Percentiles rank a stretch among this genome's conserved stretches.
phyloP scores from a whole-genome alignment of 2,113 vertebrate genomes.

The Oostethus manadensis region DNA sequence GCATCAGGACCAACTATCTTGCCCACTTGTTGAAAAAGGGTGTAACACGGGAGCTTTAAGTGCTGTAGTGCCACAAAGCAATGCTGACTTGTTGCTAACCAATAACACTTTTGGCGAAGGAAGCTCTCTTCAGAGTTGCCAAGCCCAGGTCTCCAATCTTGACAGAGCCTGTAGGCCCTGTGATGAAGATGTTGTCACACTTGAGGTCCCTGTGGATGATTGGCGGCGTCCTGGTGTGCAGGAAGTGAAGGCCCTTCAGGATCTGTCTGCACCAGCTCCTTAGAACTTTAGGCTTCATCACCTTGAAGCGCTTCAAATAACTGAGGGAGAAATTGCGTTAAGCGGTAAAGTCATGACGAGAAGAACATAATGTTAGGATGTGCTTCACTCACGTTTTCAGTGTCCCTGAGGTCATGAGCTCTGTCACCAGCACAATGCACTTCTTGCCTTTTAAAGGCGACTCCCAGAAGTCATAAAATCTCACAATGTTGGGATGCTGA shows the following conservation, averaged over 20 bases:
- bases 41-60: no score
- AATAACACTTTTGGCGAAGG: slow-evolving; percentile 97
- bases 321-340: slow-evolving; percentile 54
- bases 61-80: neutral
- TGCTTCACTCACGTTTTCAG: slow-evolving; percentile 87
- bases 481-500: slow-evolving; percentile 95
- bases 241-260: slow-evolving; percentile 92
- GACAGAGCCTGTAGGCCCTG: slow-evolving; percentile 95
- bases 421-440: slow-evolving; percentile 93
- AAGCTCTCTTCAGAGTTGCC: slow-evolving; percentile 94
- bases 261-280: slow-evolving; percentile 98
- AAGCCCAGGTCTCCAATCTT: slow-evolving; percentile 96
- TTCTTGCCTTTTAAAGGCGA: slow-evolving; percentile 90
- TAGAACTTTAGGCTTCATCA: slow-evolving; percentile 97
- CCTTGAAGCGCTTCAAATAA: slow-evolving; percentile 96
- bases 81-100: slow-evolving; percentile 67
- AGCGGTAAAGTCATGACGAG: neutral
- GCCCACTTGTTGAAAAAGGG: no score
- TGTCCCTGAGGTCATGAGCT: slow-evolving; percentile 97
- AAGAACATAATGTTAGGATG: neutral
- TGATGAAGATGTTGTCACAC: slow-evolving; percentile 99
- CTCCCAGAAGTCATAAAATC: slow-evolving; percentile 99
- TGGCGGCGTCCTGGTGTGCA: slow-evolving; percentile 92
- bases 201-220: slow-evolving; percentile 98
- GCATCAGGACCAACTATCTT: no score